Evolutionary conservation across 2,888 invertebrate species (phyloP).

Genomic region (Eristalis arbustorum): DNA sequence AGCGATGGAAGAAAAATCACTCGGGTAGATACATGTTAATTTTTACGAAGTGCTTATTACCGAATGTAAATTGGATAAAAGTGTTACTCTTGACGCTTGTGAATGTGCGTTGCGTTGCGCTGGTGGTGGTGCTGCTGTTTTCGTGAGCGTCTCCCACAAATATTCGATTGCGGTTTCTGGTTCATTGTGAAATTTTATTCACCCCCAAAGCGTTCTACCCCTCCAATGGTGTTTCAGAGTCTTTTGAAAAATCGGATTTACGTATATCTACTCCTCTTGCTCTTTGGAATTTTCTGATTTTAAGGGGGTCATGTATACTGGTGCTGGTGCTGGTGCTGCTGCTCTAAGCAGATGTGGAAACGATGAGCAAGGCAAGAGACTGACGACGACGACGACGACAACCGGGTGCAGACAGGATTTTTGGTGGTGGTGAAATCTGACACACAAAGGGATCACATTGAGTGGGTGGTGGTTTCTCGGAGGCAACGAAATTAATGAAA

Average conservation of each 20-base stretch:
- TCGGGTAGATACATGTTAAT: slow-evolving; percentile 65
- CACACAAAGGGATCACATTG: slow-evolving; percentile 3
- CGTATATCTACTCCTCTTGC: not conserved
- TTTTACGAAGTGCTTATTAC: slow-evolving; percentile 73
- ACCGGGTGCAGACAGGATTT: slow-evolving; percentile 52
- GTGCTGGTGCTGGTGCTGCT: too few species aligned
- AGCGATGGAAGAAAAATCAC: slow-evolving; percentile 37
- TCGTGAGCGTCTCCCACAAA: slow-evolving; percentile 5
- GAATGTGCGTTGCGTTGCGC: not conserved
- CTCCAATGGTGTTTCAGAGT: slow-evolving; percentile 20
- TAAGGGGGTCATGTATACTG: not conserved
- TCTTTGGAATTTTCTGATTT: not conserved
- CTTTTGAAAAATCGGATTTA: slow-evolving; percentile 34
- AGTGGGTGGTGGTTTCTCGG: slow-evolving; percentile 12
- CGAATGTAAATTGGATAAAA: slow-evolving; percentile 72
- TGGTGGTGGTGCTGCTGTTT: not conserved
- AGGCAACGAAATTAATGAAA: not conserved
- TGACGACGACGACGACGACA: not conserved
- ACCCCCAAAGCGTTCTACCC: slow-evolving; percentile 31
- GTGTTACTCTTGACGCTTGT: slow-evolving; percentile 51
- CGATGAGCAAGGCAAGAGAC: not conserved
- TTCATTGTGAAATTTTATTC: slow-evolving; percentile 26
- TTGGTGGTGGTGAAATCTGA: slow-evolving; percentile 49
- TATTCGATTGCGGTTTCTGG: slow-evolving; percentile 40
- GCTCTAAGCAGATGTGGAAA: not conserved